phyloP scores from a whole-genome alignment of 2,797 vertebrate genomes.

The Ambastaia sidthimunki region DNA sequence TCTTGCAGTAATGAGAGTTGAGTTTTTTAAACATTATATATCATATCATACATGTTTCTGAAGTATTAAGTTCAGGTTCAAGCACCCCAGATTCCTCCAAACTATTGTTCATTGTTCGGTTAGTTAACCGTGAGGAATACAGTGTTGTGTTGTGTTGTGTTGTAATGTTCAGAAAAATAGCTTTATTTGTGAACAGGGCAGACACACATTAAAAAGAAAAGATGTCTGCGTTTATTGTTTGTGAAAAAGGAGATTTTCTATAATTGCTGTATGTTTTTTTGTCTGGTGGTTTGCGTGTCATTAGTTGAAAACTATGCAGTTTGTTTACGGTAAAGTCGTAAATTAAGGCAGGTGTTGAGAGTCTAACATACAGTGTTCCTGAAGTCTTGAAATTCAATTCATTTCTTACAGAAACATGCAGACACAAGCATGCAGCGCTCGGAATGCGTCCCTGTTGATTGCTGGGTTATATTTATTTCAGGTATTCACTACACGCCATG shows the following conservation, averaged over 20 bases:
- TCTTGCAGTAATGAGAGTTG: no score
- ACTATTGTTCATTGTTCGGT: neutral
- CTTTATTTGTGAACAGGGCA: neutral
- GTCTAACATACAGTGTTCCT: neutral
- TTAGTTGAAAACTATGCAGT: neutral
- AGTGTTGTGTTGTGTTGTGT: no score
- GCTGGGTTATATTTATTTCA: neutral
- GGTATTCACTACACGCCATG: neutral
- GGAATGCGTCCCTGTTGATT: neutral
- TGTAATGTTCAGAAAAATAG: neutral
- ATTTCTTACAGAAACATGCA: neutral
- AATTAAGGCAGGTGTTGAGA: neutral
- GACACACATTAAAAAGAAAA: neutral
- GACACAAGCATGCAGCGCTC: neutral
- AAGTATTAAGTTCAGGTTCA: no score
- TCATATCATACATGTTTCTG: no score
- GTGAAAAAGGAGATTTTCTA: neutral
- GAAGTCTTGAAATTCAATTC: slow-evolving; percentile 17
- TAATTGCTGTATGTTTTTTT: neutral
- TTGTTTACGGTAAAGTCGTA: neutral
- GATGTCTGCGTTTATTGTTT: neutral
- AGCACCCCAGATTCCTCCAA: neutral
- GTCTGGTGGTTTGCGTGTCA: neutral
- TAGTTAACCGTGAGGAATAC: neutral
- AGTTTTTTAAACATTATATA: no score